phyloP scores from a whole-genome alignment of 2,888 invertebrate species.

The Oscheius sp. region DNA sequence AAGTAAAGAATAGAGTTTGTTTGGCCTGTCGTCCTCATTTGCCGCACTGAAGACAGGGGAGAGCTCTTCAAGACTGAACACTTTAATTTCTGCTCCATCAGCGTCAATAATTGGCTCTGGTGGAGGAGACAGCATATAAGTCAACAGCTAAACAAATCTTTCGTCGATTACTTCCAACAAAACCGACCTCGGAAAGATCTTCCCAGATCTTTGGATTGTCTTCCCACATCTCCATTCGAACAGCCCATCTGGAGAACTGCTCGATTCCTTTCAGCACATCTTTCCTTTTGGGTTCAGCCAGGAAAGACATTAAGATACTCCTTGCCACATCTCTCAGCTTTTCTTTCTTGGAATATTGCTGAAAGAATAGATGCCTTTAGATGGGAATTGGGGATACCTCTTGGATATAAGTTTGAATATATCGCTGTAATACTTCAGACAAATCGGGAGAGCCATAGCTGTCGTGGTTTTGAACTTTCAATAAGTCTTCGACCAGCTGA shows the following conservation, averaged over 20 bases:
- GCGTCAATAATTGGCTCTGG: background rate
- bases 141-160: slow-evolving; percentile 6
- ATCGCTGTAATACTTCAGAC: slow-evolving; percentile 33
- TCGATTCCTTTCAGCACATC: slow-evolving; percentile 31
- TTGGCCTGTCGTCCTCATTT: background rate
- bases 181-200: slow-evolving; percentile 5
- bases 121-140: background rate
- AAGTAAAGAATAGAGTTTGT: background rate
- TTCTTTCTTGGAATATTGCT: too few relatives aligned
- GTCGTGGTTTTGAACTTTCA: background rate
- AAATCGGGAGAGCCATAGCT: slow-evolving; percentile 37
- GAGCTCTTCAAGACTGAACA: background rate
- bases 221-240: slow-evolving; percentile 28
- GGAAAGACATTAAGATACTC: background rate
- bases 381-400: background rate
- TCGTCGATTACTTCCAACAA: too few relatives aligned
- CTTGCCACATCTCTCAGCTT: too few relatives aligned
- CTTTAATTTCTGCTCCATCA: background rate
- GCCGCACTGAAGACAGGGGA: slow-evolving; percentile 2
- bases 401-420: slow-evolving; percentile 19
- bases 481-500: slow-evolving; percentile 27
- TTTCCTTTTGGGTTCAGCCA: slow-evolving; percentile 26
- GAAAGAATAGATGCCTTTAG: background rate
- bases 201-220: slow-evolving; percentile 39
- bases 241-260: slow-evolving; percentile 31